A percentile compares a stretch with the other conserved stretches of the same genome.
These are phyloP conservation scores for Euspilapteryx auroguttella DNA, from an alignment of 2,888 invertebrate species.

Conservation along the genomic window DNA sequence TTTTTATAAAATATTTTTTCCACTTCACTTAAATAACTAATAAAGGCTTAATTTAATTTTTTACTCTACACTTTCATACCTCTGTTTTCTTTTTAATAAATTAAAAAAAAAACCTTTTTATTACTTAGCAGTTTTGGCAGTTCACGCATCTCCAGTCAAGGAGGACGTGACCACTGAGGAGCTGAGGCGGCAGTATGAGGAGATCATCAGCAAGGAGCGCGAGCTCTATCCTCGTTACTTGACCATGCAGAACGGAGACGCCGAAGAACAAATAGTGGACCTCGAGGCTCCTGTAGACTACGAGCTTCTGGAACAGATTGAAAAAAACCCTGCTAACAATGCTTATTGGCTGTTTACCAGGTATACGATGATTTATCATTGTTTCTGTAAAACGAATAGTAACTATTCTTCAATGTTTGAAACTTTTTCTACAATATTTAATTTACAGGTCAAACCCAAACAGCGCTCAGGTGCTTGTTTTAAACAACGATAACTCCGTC, in stretches of 20 bases:
- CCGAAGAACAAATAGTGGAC: constrained; percentile 17
- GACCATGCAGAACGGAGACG: constrained; percentile 18
- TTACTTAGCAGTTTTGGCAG: constrained; percentile 1
- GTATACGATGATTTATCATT: constrained; percentile 7
- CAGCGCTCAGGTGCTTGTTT: constrained; percentile 14
- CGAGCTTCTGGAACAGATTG: constrained; percentile 15
- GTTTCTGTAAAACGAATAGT: not conserved
- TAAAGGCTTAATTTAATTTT: too few species aligned
- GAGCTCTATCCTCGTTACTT: constrained; percentile 16
- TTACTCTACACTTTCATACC: too few species aligned
- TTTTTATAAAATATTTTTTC: too few species aligned
- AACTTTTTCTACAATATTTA: not conserved
- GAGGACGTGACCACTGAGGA: too few species aligned
- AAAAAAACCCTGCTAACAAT: constrained; percentile 20
- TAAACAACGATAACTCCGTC: constrained; percentile 18
- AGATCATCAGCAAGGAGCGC: not conserved
- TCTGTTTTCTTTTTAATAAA: too few species aligned
- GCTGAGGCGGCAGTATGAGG: too few species aligned
- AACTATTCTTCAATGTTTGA: not conserved
- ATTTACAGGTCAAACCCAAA: constrained; percentile 16
- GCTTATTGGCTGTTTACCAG: constrained; percentile 16
- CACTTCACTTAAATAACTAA: too few species aligned
- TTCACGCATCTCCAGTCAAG: not conserved
- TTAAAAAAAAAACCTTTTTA: too few species aligned
- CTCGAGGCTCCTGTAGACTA: constrained; percentile 18